These are phyloP conservation scores for Carettochelys insculpta DNA, from an alignment of 2,113 vertebrate species.

Conservation along the genomic window DNA sequence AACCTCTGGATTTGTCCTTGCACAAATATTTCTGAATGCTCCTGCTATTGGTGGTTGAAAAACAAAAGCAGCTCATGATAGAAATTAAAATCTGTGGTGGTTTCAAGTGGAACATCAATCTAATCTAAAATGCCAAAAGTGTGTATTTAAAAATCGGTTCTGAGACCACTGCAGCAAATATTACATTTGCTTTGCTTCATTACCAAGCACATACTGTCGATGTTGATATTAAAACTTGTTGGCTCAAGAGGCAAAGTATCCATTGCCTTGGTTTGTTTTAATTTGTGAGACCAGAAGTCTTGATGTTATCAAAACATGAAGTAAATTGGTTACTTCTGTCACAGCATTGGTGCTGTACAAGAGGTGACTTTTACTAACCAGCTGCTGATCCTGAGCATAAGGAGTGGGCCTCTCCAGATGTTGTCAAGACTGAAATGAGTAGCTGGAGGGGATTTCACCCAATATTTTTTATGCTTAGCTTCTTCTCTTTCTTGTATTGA, in stretches of 20 bases:
- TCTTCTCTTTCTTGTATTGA: not conserved
- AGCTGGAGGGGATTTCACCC: not conserved
- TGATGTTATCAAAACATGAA: not conserved
- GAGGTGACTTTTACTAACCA: not conserved
- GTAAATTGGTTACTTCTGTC: not conserved
- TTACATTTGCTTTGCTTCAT: not conserved
- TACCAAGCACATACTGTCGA: not conserved
- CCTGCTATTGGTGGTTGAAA: not conserved
- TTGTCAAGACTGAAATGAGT: not conserved
- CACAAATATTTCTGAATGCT: not conserved
- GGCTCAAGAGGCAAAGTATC: not conserved
- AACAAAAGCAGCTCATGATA: not conserved
- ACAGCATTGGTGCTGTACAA: not conserved
- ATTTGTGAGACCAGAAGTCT: not conserved
- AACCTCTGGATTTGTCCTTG: not conserved
- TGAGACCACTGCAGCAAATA: not conserved
- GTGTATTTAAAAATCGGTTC: not conserved
- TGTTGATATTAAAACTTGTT: not conserved
- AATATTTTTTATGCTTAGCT: not conserved
- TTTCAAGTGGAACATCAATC: not conserved
- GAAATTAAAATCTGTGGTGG: not conserved
- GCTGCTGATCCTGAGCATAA: fast-evolving
- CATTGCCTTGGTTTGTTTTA: not conserved
- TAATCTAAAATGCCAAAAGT: not conserved
- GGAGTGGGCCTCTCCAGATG: not conserved